Base-by-base conservation (phyloP, 2,113 vertebrate species). In the Petrocephalus microphthalmus region DNA sequence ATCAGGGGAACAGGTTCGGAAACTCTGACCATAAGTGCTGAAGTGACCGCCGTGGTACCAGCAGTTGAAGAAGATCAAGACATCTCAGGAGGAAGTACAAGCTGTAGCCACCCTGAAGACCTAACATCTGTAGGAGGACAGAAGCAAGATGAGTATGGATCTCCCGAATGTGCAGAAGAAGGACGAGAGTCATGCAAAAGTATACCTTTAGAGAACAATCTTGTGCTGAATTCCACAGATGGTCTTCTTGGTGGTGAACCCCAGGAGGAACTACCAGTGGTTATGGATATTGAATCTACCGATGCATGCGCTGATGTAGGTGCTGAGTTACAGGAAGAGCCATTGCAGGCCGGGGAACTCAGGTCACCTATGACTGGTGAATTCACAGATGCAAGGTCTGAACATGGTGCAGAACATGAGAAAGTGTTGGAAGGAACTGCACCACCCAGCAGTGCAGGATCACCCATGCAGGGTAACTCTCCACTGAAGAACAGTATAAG, bases 1-100 rank as follows among this genome's bases (percentile, higher is more conserved):
- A 51, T 19, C 25, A 83, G 45, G 3, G 25, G 52, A n/a, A 42
- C 51, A 51, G 57, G 37, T 25, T 78, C 87, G 3, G 89, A 91
- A 51, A 88, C 84, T 19, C 49, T 89, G 22, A 85, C 88, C 22
- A 87, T 91, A 15, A 89, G 85, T 67, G 89, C 87, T n/a, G 89
- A 91, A 49, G 88, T 89, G 88, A 89, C 67, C n/a, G 33, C 71
- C n/a, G 8, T 57, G n/a, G 83, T 29, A n/a, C 88, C 81, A 42
- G 33, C 3, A 20, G 74, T 49, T 52, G n/a, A 85, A 54, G 88
- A 57, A 60, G 47, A 17, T n/a, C 49, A 88, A 49, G n/a, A 49
- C 8, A 33, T 71, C 20, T 83, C 4, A 22, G 45, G 78, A 56
- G 13, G 25, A 15, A 57, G n/a, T n/a, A 85, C 29, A 10, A 37